Evolutionary conservation across 2,888 invertebrate genomes (phyloP).

Genomic region (Frankliniella fusca): DNA sequence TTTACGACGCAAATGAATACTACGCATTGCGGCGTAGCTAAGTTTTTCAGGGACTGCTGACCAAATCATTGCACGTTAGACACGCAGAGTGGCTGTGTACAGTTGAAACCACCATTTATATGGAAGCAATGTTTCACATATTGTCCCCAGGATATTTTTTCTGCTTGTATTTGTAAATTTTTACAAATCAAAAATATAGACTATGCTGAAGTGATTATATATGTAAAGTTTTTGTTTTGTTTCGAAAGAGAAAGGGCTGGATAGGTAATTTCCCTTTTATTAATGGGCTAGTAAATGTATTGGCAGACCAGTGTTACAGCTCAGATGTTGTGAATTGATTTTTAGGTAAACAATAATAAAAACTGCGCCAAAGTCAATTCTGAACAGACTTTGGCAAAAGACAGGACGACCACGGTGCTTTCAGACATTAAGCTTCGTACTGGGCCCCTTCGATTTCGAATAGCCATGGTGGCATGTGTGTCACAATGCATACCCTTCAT

Average conservation of each 20-base stretch:
- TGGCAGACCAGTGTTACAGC: not conserved
- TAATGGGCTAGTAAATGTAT: not conserved
- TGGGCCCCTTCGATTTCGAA: too few relatives aligned
- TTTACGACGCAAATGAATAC: not conserved
- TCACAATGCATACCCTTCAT: not conserved
- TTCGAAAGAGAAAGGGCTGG: not conserved
- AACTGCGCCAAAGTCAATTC: too few relatives aligned
- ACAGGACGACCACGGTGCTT: too few relatives aligned
- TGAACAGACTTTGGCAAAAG: too few relatives aligned
- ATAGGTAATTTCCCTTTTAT: not conserved
- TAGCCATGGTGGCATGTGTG: too few relatives aligned
- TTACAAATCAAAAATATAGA: slow-evolving; percentile 19
- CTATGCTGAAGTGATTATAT: slow-evolving; percentile 12
- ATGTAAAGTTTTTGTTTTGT: not conserved
- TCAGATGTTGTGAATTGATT: not conserved
- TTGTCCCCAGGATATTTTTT: slow-evolving; percentile 19
- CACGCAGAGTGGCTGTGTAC: not conserved
- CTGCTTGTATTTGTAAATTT: slow-evolving; percentile 23
- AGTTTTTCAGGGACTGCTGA: slow-evolving; percentile 14
- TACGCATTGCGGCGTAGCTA: not conserved
- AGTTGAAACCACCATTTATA: not conserved
- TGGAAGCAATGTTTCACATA: slow-evolving; percentile 10
- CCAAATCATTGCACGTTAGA: slow-evolving; percentile 19
- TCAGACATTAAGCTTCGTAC: too few relatives aligned
- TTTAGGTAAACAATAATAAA: too few relatives aligned